Conservation (phyloP, 2,797 vertebrate genomes). For the Gobio occitaniae region DNA sequence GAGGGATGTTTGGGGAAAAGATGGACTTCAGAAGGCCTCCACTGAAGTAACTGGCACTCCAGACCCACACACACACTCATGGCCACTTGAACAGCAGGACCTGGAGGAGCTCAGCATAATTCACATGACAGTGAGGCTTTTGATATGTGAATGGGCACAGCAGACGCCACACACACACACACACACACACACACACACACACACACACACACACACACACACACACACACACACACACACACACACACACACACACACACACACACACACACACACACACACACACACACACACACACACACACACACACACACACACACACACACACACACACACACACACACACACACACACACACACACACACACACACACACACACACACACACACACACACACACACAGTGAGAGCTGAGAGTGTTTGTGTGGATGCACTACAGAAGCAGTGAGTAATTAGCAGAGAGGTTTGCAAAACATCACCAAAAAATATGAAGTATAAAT, state of each 20-base stretch:
- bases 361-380: conserved; percentile 56
- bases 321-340: conserved; percentile 56
- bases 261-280: conserved; percentile 61
- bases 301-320: conserved; percentile 56
- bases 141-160: conserved; percentile 40
- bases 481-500: not conserved
- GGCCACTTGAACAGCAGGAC: conserved; percentile 40
- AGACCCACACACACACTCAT: conserved; percentile 72
- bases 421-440: not conserved
- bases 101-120: conserved; percentile 24
- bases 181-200: conserved; percentile 65
- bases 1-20: conserved; percentile 58
- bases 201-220: conserved; percentile 59
- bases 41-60: conserved; percentile 73
- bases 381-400: conserved; percentile 62
- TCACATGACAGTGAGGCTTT: conserved; percentile 41
- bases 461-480: not conserved
- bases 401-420: conserved; percentile 1
- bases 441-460: not conserved
- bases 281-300: conserved; percentile 64
- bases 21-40: conserved; percentile 75
- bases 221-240: conserved; percentile 63
- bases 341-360: conserved; percentile 56
- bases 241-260: conserved; percentile 62
- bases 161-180: conserved; percentile 46